Base-by-base conservation (phyloP, 1,140 invertebrate genomes). In the Samia ricini region DNA sequence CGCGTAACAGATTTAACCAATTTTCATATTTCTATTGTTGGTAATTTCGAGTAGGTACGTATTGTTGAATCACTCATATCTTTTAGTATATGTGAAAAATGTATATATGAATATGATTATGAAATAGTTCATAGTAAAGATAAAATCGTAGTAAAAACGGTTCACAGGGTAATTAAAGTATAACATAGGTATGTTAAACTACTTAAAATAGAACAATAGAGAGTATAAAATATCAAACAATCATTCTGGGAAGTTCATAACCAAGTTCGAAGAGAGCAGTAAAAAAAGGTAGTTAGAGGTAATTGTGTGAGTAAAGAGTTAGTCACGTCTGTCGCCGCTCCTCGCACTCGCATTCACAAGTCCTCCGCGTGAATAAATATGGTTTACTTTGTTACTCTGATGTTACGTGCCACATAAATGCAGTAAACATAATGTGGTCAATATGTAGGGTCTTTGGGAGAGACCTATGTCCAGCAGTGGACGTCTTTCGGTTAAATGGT, bases 221-320 rank as follows among this genome's bases (percentile, higher is more conserved):
- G 12, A n/a, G 22, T 55, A 24, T 22, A 24, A 55, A 55, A 23
- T 23, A 55, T 7, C 7, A 24, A 18, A 56, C 0, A 56, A 42
- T 42, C 10, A 8, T 42, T 42, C 23, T 57, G n/a, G 56, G 7
- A 57, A 57, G 56, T 20, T 12, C 33, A 42, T 1, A 42, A 42
- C 15, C 33, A 57, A 57, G 21, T 55, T 55, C 33, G 12, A 42
- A 42, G 33, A 12, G 20, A 55, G 29, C 42, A 33, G 19, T 52
- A 21, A 21, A 23, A 8, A 57, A 42, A 19, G 8, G 8, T 57
- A 26, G 21, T 57, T 36, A 57, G 56, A 57, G 56, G 20, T 19
- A 57, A 36, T 26, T 26, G 56, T 36, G 26, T 29, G 56, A 57
- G 26, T 24, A 55, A 24, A 24, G 12, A 24, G 52, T 24, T 23